phyloP scores from a whole-genome alignment of 2,797 vertebrate genomes.

The Bucorvus abyssinicus region DNA sequence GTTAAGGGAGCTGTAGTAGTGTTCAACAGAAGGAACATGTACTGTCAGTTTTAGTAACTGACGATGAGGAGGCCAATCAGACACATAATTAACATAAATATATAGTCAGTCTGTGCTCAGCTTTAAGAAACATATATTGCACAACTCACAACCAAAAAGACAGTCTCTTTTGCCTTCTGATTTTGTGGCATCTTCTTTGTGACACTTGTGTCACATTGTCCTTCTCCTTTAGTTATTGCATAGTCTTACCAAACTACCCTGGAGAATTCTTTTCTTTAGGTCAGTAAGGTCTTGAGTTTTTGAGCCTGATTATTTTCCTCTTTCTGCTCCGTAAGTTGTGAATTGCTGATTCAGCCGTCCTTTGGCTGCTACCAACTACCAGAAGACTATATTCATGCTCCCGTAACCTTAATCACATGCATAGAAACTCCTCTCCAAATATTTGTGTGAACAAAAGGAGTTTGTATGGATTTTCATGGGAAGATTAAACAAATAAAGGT shows the following conservation, averaged over 20 bases:
- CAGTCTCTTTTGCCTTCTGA: neutral
- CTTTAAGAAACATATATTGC: neutral
- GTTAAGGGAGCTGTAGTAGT: neutral
- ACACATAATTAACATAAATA: neutral
- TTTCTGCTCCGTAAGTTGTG: neutral
- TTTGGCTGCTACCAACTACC: neutral
- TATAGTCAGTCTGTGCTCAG: neutral
- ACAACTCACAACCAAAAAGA: neutral
- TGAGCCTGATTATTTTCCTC: neutral
- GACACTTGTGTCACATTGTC: neutral
- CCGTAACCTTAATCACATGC: neutral
- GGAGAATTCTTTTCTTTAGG: neutral
- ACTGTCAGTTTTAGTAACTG: neutral
- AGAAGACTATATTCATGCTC: neutral
- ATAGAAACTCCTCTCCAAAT: neutral
- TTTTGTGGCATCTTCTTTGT: neutral
- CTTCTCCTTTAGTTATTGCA: neutral
- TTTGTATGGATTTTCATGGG: neutral
- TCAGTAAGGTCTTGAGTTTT: neutral
- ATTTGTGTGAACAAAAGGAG: neutral
- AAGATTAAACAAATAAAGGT: neutral
- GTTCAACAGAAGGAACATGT: neutral
- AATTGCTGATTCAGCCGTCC: neutral
- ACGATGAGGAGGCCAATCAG: neutral
- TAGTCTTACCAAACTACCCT: neutral